Conservation (phyloP, 2,797 vertebrate species). For the Odontamblyopus lacepedii region DNA sequence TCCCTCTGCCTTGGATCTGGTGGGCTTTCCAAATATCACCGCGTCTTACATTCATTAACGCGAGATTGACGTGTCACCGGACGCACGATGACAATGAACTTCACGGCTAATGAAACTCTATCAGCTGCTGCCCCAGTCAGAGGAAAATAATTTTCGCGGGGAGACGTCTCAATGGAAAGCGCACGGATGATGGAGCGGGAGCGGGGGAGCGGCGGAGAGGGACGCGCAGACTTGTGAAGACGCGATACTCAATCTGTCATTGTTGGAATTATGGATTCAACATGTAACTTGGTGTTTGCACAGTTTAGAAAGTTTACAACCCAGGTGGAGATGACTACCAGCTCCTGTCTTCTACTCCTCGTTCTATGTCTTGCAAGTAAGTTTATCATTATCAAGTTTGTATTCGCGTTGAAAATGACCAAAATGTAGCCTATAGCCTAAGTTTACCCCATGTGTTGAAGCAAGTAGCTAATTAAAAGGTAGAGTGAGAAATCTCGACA, state of each 20-base stretch:
- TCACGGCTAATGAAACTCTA: conserved; percentile 1
- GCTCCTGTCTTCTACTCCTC: conserved; percentile 52
- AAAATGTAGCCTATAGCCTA: background rate
- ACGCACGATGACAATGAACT: conserved; percentile 3
- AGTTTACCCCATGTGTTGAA: background rate
- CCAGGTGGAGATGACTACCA: conserved; percentile 51
- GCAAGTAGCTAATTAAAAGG: background rate
- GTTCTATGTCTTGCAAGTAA: conserved; percentile 62
- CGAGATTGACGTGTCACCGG: background rate
- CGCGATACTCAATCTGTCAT: background rate
- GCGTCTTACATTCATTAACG: background rate
- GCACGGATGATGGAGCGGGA: conserved; percentile 5
- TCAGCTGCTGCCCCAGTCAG: background rate
- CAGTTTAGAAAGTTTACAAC: conserved; percentile 30
- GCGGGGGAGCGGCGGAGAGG: conserved; percentile 1
- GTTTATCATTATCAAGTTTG: conserved; percentile 20
- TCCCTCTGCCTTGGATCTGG: background rate
- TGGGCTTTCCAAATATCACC: background rate
- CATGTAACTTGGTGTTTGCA: background rate
- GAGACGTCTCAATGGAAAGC: background rate
- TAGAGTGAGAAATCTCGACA: background rate
- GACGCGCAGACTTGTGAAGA: background rate
- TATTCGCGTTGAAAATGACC: background rate
- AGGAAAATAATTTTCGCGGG: background rate
- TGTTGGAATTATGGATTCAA: background rate